These are phyloP conservation scores for Drosophila ohnishii DNA, from an alignment of 1,140 invertebrate genomes.

Conservation along the genomic window DNA sequence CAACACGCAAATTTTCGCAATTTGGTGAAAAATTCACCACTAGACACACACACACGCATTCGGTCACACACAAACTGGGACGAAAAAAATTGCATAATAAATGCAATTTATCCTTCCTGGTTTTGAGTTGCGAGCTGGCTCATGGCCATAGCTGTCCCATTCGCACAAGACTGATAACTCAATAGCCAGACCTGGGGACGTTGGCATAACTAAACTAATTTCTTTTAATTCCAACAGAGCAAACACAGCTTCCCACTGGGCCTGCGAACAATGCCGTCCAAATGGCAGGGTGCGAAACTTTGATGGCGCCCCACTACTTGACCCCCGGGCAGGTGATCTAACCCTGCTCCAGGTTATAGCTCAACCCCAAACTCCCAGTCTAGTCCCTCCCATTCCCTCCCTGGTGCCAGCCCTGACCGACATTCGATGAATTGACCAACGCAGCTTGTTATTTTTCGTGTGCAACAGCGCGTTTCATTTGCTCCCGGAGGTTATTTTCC, in stretches of 20 bases:
- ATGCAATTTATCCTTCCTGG: constrained; percentile 27
- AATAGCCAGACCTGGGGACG: constrained; percentile 14
- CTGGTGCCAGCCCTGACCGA: constrained; percentile 67
- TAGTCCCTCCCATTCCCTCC: constrained; percentile 2
- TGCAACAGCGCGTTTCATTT: constrained; percentile 74
- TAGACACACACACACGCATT: background rate
- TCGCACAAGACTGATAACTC: constrained; percentile 23
- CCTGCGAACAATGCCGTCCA: constrained; percentile 20
- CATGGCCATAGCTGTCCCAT: constrained; percentile 5
- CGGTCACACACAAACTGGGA: constrained; percentile 5
- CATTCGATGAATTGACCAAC: constrained; percentile 80
- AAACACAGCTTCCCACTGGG: background rate
- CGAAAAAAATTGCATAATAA: constrained; percentile 33
- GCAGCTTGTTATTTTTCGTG: constrained; percentile 77
- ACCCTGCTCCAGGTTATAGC: background rate
- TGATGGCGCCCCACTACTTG: constrained; percentile 13
- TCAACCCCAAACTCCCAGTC: background rate
- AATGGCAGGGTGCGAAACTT: constrained; percentile 46
- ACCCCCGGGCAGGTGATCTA: constrained; percentile 1
- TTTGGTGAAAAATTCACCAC: constrained; percentile 13
- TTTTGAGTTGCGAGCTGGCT: background rate
- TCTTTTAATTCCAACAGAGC: constrained; percentile 32
- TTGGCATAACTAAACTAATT: constrained; percentile 63
- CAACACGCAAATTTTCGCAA: constrained; percentile 17
- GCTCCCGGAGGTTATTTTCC: constrained; percentile 33